Conservation (phyloP, 2,113 vertebrate genomes). For the Etheostoma spectabile region DNA sequence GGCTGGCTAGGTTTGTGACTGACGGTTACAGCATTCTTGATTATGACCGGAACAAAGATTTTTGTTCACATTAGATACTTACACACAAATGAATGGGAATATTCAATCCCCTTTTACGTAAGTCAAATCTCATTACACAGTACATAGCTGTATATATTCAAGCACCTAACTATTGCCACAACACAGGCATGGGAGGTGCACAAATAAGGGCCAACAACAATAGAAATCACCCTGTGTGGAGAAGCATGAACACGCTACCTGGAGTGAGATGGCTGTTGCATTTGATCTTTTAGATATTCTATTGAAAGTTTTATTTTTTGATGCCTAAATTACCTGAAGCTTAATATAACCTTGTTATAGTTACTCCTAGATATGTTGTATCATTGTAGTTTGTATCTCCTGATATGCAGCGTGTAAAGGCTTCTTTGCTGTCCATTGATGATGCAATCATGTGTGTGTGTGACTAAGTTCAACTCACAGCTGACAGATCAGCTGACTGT, state of each 20-base stretch:
- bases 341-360: not conserved
- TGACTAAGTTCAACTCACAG: not conserved
- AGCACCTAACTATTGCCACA: not conserved
- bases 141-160: not conserved
- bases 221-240: not conserved
- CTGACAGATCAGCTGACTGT: conserved; percentile 20
- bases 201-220: not conserved
- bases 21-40: too few species aligned
- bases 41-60: too few species aligned
- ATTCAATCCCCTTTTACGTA: too few species aligned
- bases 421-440: not conserved
- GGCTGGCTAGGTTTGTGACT: too few species aligned
- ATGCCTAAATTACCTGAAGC: not conserved
- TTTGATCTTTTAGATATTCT: not conserved
- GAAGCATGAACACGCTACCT: not conserved
- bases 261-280: not conserved
- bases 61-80: too few species aligned
- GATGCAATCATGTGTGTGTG: not conserved
- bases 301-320: not conserved
- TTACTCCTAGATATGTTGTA: not conserved
- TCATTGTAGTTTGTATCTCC: not conserved
- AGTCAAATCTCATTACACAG: not conserved
- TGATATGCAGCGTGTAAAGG: not conserved
- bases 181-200: not conserved
- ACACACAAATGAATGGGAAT: too few species aligned